Conservation (phyloP, 2,113 vertebrate species). For the Bolborhynchus lineola region DNA sequence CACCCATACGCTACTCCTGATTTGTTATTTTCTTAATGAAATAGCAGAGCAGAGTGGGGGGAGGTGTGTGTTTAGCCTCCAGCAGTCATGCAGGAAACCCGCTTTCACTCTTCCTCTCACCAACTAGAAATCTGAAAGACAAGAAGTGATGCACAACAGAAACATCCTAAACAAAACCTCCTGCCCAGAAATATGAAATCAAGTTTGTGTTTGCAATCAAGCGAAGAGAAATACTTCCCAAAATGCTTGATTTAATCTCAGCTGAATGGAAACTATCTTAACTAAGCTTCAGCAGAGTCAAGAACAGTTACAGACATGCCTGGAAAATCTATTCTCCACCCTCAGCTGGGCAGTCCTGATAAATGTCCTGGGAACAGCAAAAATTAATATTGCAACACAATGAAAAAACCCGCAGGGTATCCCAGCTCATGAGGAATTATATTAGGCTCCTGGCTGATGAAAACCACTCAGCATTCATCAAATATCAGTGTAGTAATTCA, state of each 20-base stretch:
- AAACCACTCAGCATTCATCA: slow-evolving; percentile 43
- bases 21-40: neutral
- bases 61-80: rapidly evolving
- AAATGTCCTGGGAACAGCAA: neutral
- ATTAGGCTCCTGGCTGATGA: slow-evolving; percentile 4
- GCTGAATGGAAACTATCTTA: neutral
- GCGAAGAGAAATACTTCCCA: neutral
- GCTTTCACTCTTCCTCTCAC: rapidly evolving
- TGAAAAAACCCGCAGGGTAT: neutral
- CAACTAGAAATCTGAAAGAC: neutral
- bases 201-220: rapidly evolving
- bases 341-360: neutral
- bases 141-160: neutral
- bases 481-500: slow-evolving; percentile 33
- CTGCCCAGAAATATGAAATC: neutral
- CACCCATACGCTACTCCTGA: neutral
- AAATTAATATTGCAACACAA: slow-evolving; percentile 10
- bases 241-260: neutral
- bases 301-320: neutral
- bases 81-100: neutral
- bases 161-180: neutral
- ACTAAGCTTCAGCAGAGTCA: neutral
- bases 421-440: slow-evolving; percentile 11
- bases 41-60: neutral
- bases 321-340: neutral